Percentiles rank a stretch among this genome's conserved stretches.
phyloP scores from a whole-genome alignment of 2,113 vertebrate genomes.

The Ciconia boyciana region DNA sequence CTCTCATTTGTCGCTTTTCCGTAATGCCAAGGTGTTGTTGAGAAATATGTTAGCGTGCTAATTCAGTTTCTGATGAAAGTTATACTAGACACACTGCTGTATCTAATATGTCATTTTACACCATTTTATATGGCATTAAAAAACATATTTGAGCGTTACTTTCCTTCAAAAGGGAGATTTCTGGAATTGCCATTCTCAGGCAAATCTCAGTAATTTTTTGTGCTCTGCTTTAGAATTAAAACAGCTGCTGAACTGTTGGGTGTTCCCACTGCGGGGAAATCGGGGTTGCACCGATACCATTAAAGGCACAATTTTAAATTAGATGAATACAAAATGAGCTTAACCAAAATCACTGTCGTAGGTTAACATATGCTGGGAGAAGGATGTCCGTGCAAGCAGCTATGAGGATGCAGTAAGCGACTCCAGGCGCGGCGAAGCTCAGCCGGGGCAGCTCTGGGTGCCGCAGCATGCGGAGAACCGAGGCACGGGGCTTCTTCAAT shows the following conservation, averaged over 20 bases:
- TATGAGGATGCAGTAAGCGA: not conserved
- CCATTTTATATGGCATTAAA: not conserved
- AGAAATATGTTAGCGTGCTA: not conserved
- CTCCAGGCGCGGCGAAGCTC: not conserved
- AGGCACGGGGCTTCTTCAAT: not conserved
- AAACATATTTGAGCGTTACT: not conserved
- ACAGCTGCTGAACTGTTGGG: not conserved
- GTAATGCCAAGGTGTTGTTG: not conserved
- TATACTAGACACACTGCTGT: not conserved
- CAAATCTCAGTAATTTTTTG: not conserved
- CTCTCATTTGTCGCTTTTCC: not conserved
- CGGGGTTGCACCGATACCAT: not conserved
- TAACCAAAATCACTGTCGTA: not conserved
- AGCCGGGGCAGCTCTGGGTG: not conserved
- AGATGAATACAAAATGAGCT: not conserved
- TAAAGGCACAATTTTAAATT: not conserved
- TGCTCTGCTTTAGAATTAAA: not conserved
- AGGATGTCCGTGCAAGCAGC: not conserved
- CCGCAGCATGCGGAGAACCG: not conserved
- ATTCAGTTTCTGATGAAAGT: not conserved
- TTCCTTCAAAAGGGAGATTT: not conserved
- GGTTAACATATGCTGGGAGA: accelerated
- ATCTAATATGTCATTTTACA: not conserved
- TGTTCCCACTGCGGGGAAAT: not conserved
- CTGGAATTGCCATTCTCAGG: not conserved